Percentiles rank a stretch among this genome's conserved stretches.
These are phyloP conservation scores for Emesis furor DNA, from an alignment of 2,888 invertebrate genomes.

Conservation along the genomic window DNA sequence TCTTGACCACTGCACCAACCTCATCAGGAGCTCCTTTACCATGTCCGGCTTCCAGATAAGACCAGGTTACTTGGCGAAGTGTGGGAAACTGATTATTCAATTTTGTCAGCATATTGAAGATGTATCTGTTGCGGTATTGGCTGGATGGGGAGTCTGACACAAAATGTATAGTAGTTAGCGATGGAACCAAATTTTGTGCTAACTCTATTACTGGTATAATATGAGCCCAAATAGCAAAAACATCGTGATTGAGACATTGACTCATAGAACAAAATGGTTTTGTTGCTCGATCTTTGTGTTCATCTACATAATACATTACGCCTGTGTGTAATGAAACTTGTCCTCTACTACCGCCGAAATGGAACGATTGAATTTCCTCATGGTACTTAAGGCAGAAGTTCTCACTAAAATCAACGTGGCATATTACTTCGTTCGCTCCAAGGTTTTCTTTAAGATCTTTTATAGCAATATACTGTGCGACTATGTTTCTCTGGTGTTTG, in stretches of 20 bases:
- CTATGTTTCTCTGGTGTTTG: neutral
- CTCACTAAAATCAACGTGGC: neutral
- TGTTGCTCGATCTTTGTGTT: neutral
- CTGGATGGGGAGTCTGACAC: neutral
- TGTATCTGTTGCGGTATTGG: neutral
- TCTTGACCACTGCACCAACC: neutral
- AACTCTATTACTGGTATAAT: neutral
- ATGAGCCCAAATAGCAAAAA: neutral
- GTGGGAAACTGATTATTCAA: neutral
- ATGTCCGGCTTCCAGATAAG: neutral
- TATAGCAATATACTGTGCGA: neutral
- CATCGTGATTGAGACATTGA: constrained; percentile 1
- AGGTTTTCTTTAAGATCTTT: constrained; percentile 1
- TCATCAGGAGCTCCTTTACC: neutral
- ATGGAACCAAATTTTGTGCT: neutral
- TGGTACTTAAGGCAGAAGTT: neutral
- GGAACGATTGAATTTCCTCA: neutral
- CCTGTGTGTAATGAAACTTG: neutral
- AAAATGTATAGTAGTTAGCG: neutral
- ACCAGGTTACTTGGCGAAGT: neutral
- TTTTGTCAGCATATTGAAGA: neutral
- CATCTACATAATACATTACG: constrained; percentile 1
- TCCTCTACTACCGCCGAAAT: neutral
- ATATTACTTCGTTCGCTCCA: neutral
- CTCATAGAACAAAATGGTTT: neutral